phyloP scores from a whole-genome alignment of 1,140 invertebrate species.

The Paracyclopina nana region DNA sequence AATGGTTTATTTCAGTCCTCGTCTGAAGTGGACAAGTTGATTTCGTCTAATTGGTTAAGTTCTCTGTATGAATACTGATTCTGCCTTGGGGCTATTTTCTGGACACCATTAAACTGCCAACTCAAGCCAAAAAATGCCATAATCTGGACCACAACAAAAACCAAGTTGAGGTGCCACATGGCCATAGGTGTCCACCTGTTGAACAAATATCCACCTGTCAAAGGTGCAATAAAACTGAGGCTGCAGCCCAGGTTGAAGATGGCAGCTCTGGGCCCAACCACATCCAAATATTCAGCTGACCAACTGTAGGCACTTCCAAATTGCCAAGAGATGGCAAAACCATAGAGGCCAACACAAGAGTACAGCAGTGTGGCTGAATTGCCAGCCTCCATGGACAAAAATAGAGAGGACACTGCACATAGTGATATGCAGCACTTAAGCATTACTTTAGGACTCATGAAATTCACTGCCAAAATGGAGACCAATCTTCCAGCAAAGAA shows the following conservation, averaged over 20 bases:
- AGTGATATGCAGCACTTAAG: background rate
- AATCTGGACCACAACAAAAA: background rate
- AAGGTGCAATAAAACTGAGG: background rate
- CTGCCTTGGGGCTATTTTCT: too few relatives aligned
- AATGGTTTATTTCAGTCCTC: too few relatives aligned
- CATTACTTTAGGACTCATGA: background rate
- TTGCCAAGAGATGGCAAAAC: slow-evolving; percentile 1
- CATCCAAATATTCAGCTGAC: background rate
- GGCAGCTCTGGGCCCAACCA: background rate
- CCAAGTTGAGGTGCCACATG: background rate
- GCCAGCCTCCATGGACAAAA: background rate
- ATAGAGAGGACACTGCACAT: background rate
- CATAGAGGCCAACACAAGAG: background rate
- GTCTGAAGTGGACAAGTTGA: too few relatives aligned
- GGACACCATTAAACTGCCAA: too few relatives aligned
- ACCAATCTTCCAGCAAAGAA: background rate
- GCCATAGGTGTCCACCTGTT: background rate
- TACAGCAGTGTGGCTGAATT: background rate
- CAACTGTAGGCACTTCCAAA: background rate
- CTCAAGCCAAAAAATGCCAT: too few relatives aligned
- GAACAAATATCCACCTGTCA: background rate
- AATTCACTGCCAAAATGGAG: background rate
- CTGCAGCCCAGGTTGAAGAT: background rate
- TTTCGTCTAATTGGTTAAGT: too few relatives aligned
- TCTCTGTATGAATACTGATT: too few relatives aligned